Evolutionary conservation across 2,888 invertebrate genomes (phyloP).

Genomic region (Dryobotodes eremita): DNA sequence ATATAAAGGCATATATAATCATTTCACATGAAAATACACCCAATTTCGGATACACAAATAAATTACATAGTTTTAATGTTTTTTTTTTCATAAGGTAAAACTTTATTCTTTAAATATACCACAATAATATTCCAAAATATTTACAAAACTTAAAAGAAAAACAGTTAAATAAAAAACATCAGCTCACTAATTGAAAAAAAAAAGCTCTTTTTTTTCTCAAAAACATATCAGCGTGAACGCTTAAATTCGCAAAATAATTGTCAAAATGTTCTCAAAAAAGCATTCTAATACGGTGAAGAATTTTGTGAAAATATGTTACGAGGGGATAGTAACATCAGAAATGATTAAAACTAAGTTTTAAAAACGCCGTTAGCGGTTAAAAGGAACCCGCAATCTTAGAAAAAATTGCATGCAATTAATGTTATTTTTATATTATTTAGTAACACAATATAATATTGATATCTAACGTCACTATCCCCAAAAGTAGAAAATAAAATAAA

Average conservation of each 20-base stretch:
- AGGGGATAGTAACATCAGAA: conserved; percentile 31
- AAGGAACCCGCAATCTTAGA: background rate
- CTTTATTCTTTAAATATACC: conserved; percentile 14
- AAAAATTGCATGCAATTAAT: conserved; percentile 27
- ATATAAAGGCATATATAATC: background rate
- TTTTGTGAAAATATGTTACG: conserved; percentile 41
- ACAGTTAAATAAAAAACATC: conserved; percentile 45
- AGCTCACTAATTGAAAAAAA: conserved; percentile 69
- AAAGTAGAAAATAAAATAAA: conserved; percentile 23
- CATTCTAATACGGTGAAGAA: conserved; percentile 57
- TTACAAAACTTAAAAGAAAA: conserved; percentile 21
- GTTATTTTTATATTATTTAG: background rate
- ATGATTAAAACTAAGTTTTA: background rate
- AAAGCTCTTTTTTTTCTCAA: conserved; percentile 60
- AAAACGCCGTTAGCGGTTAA: background rate
- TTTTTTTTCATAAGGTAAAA: too few relatives aligned
- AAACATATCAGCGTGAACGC: conserved; percentile 50
- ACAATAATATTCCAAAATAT: conserved; percentile 54
- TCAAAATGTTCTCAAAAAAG: conserved; percentile 61
- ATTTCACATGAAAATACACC: background rate
- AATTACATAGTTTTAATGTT: background rate
- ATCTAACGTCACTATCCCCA: conserved; percentile 30
- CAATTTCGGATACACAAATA: background rate
- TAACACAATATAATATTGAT: background rate
- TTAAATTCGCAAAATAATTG: conserved; percentile 68